Evolutionary conservation across 2,113 vertebrate species (phyloP), one percentile per base, ranked within the genome.

Genomic region (Gobius niger): DNA sequence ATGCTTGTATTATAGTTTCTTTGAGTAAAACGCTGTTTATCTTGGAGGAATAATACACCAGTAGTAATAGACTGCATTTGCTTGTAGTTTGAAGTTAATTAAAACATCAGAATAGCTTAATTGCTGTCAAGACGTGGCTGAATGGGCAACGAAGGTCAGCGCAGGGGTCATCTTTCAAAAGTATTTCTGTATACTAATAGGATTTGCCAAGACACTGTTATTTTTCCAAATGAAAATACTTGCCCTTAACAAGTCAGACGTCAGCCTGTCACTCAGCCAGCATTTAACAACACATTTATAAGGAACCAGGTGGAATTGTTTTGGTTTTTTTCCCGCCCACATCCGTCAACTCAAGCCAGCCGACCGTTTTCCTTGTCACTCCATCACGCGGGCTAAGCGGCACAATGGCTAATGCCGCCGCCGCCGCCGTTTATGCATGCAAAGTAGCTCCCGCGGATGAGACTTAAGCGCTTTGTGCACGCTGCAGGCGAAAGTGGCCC

Each of bases 291-390:
- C 57, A 72, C 75, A 75, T 66, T 53, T 72, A 78, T 77, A 68
- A 80, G 83, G 78, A 79, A 82, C 84, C 77, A 57, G 57, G 64
- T 49, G 24, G 24, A 34, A 34, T 34, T 34, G 3, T 34, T 34
- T 34, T 68, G 65, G 65, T 90, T 88, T 79, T 85, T 85, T 76
- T 69, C 44, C 49, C 44, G 80, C 76, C 74, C 67, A 78, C 81
- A 72, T 68, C 69, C 65, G 82, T 89, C 86, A 82, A 75, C 70
- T 63, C 59, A 64, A 64, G 72, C 51, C 44, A 71, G 61, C 65
- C 56, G 69, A 76, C 82, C 77, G 83, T 88, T 64, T 81, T 84
- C 82, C 77, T 75, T 78, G 79, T 71, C 77, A 81, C 64, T 84
- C 75, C 14, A 66, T 86, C 80, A 87, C 76, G 54, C 24, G 0